phyloP scores from a whole-genome alignment of 2,797 vertebrate species.

The Simalia tracyae region DNA sequence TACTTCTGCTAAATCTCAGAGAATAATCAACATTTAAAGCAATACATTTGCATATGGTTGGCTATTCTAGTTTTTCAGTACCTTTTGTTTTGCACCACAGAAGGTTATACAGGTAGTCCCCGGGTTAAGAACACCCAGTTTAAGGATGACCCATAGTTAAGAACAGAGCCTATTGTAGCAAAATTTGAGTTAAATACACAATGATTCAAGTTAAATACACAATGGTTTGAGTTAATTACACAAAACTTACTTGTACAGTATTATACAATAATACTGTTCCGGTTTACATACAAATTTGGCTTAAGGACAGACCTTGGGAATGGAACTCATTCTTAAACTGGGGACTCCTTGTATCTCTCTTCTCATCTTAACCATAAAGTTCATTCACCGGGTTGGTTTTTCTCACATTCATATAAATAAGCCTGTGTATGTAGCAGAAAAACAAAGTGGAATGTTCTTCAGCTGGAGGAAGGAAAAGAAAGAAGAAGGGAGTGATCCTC shows the following conservation, averaged over 20 bases:
- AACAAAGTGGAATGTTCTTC: not conserved
- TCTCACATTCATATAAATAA: fast-evolving
- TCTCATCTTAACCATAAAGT: not conserved
- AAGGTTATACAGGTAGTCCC: not conserved
- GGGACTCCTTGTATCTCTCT: not conserved
- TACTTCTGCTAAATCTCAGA: not conserved
- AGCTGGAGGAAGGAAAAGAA: not conserved
- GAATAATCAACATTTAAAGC: not conserved
- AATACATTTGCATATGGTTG: not conserved
- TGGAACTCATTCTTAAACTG: too few species aligned
- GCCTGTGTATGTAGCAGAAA: fast-evolving
- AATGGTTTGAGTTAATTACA: too few species aligned
- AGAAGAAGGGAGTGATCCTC: too few species aligned
- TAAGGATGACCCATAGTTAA: too few species aligned
- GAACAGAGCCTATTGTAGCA: too few species aligned
- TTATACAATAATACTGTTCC: too few species aligned
- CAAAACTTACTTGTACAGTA: too few species aligned
- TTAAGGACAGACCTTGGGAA: too few species aligned
- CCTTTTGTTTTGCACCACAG: not conserved
- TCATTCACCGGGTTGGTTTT: fast-evolving
- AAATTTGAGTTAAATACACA: too few species aligned
- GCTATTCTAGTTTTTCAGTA: not conserved
- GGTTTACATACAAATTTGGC: too few species aligned
- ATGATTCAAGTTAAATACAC: too few species aligned
- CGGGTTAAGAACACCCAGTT: too few species aligned